phyloP scores from a whole-genome alignment of 2,888 invertebrate genomes.

The Griposia aprilina region DNA sequence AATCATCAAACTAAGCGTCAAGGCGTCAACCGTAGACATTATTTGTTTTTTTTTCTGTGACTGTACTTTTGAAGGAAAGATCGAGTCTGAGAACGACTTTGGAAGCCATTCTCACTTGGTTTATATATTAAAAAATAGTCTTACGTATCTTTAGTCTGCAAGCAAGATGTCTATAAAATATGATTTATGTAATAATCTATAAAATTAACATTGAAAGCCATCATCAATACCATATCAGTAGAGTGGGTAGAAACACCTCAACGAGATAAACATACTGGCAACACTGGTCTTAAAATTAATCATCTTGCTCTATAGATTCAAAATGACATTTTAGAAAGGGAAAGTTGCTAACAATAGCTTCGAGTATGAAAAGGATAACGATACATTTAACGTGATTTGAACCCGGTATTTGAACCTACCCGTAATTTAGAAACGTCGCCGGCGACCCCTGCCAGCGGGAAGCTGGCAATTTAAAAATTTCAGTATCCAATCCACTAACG shows the following conservation, averaged over 20 bases:
- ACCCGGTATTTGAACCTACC: background rate
- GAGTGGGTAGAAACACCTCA: background rate
- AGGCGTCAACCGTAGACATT: slow-evolving; percentile 87
- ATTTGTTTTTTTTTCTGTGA: slow-evolving; percentile 63
- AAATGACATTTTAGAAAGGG: background rate
- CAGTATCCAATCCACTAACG: background rate
- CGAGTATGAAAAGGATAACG: background rate
- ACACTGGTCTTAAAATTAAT: background rate
- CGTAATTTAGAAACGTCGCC: background rate
- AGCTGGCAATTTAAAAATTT: background rate
- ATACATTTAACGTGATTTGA: background rate
- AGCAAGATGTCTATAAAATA: background rate
- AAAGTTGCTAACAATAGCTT: background rate
- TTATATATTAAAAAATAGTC: background rate
- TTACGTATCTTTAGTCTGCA: background rate
- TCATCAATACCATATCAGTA: background rate
- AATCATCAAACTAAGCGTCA: slow-evolving; percentile 82
- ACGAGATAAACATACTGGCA: background rate
- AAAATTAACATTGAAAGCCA: background rate
- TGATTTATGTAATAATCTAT: background rate
- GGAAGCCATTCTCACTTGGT: slow-evolving; percentile 31
- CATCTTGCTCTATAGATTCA: background rate
- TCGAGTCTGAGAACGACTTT: background rate
- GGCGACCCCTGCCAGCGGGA: background rate
- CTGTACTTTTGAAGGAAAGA: background rate